Base-by-base conservation (phyloP, 2,888 invertebrate species). In the Melanchra persicariae region DNA sequence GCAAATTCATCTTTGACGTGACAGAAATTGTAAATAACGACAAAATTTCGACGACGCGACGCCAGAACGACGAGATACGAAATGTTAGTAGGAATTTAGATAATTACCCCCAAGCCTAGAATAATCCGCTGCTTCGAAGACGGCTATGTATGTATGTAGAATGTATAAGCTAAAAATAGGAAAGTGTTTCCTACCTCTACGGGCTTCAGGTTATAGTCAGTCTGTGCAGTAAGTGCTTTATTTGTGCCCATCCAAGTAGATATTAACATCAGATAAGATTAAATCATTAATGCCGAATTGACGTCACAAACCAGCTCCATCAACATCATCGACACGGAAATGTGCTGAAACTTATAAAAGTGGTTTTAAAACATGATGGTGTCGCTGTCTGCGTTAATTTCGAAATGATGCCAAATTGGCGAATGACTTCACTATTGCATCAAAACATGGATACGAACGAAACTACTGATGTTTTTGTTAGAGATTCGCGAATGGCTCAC, bases 391-490 rank as follows among this genome's bases (percentile, higher is more conserved):
- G 45, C 22, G 37, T 52, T 63, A n/a, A 69, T 73, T 73, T 72
- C 49, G 51, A 74, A 74, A 55, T 63, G 43, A 66, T 70, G 68
- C 79, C 72, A 79, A 74, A 63, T 75, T 66, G 51, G 62, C 68
- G 60, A 78, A 72, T 78, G 71, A 70, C 47, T 65, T 57, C 61
- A 81, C 62, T 61, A 45, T 70, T 63, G 57, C 75, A 68, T 60
- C 70, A 66, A 78, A 74, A 79, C 66, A 75, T 37, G 57, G 54
- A 17, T 62, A 52, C 51, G 9, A 58, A 52, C 17, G 24, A 40
- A 52, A 49, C 9, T 54, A 22, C 4, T 43, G 40, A 65, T 79
- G 67, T 68, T 80, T 69, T 61, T 76, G 45, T 58, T 69, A 49
- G 26, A 43, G 40, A 58, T 40, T 68, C 40, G n/a, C 24, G 37